Evolutionary conservation across 1,140 invertebrate species (phyloP), one percentile per base, ranked within the genome.

Genomic region (Drosophila malerkotliana): DNA sequence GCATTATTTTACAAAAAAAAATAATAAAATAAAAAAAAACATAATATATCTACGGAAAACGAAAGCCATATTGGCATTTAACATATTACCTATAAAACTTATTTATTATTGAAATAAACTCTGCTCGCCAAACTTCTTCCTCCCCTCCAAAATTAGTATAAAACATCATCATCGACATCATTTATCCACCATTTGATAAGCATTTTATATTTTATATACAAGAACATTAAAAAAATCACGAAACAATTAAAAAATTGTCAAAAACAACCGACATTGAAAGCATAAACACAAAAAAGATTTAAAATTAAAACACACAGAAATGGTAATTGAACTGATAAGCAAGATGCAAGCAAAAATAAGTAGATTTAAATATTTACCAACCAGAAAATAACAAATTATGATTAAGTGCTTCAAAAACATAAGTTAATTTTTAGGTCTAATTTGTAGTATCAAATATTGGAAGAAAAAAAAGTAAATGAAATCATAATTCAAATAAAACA

Each of bases 391-490:
- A 53, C 41, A 72, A 57, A 37, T 24, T 66, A 41, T 15, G 49
- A 67, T 39, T 57, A 62, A 45, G 58, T 67, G 69, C 77, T 78
- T 56, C 74, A 61, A 47, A 18, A 79, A 74, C 60, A 87, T 75
- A 71, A 75, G 58, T 75, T 54, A 54, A 76, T 55, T 67, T 61
- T 75, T 78, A 87, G 83, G 68, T 60, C 62, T 85, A 78, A 87
- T 87, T 87, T 82, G 69, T 85, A 85, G 83, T 78, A 87, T 67
- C 68, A 87, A 87, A 87, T 87, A 85, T 87, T 85, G 59, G 52
- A 76, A 74, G 55, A 57, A 79, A 58, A 58, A 58, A 80, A 75
- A 60, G 62, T 64, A 77, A 72, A 68, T 72, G 61, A 78, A 79
- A 80, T 57, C 47, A 52, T 66, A 41, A 67, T 37, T 24, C 53